Evolutionary conservation across 2,797 vertebrate genomes (phyloP), one percentile per base, ranked within the genome.

Genomic region (Potorous gilbertii): DNA sequence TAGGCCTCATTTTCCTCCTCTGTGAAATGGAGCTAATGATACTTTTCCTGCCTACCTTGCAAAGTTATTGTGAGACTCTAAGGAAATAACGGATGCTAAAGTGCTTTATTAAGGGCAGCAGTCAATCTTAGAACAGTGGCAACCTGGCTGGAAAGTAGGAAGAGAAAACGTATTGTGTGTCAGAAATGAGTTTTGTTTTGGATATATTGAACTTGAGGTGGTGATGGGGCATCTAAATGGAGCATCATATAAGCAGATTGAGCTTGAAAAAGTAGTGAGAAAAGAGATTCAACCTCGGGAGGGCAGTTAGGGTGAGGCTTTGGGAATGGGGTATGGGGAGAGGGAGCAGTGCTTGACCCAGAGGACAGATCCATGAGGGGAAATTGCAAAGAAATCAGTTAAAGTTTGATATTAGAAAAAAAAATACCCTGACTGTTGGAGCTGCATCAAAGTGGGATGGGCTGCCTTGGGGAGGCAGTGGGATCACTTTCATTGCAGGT

Each of bases 101-200:
- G 66, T 40, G 66, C 40, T 50, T 3, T 46, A 50, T 87, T 1
- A 27, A 46, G 27, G 40, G 6, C 9, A 27, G 24, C 9, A 46
- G 24, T 50, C 34, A 11, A 27, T 46, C 40, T 87, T 27, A 50
- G 40, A 50, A 46, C 21, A 50, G 40, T 87, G 74, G 74, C 74
- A 46, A 21, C 40, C 40, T 46, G 40, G 2, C 21, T 50, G 21
- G 74, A 24, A 87, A 50, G 74, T 27, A 1, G 40, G 9, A 40
- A 87, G 21, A 46, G 13, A 50, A 40, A 40, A 24, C 18, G 24
- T 11, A 27, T 27, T 27, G 74, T 46, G 24, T 27, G 74, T 24
- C 40, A 87, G 54, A 59, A 34, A 90, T 40, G 34, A 21, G 3
- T 62, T 96, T 2, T 5, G 31, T 90, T 95, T 93, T 95, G 96